Evolutionary conservation across 2,888 invertebrate species (phyloP).

Genomic region (Baronia brevicornis): DNA sequence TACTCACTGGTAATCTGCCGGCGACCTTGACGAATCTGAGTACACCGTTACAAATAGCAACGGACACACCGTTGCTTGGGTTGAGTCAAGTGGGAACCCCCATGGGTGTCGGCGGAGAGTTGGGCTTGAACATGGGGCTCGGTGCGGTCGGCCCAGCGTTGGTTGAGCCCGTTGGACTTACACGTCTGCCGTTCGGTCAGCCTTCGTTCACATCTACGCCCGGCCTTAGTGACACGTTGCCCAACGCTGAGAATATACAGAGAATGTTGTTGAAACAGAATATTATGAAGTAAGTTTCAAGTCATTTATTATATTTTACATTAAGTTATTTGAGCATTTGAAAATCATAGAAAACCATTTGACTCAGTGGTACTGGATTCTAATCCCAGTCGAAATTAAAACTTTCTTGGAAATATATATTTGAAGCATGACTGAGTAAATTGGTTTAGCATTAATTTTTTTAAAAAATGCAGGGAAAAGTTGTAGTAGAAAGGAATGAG

Average conservation of each 20-base stretch:
- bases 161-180: conserved; percentile 26
- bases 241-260: conserved; percentile 64
- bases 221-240: conserved; percentile 31
- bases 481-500: no score
- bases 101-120: conserved; percentile 40
- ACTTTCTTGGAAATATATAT: no score
- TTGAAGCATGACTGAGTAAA: no score
- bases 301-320: neutral
- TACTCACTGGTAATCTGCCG: conserved; percentile 37
- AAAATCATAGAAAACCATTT: no score
- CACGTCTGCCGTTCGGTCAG: conserved; percentile 31
- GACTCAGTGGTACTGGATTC: no score
- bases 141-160: conserved; percentile 23
- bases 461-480: neutral
- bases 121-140: conserved; percentile 35
- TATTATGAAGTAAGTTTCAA: conserved; percentile 60
- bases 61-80: conserved; percentile 51
- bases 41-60: conserved; percentile 60
- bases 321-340: neutral
- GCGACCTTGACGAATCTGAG: conserved; percentile 40
- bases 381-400: no score
- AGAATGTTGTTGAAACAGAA: conserved; percentile 70
- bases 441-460: no score
- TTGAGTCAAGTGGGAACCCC: conserved; percentile 56
- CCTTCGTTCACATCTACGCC: conserved; percentile 43